Conservation (phyloP, 2,113 vertebrate genomes). For the Clarias batrachus region DNA sequence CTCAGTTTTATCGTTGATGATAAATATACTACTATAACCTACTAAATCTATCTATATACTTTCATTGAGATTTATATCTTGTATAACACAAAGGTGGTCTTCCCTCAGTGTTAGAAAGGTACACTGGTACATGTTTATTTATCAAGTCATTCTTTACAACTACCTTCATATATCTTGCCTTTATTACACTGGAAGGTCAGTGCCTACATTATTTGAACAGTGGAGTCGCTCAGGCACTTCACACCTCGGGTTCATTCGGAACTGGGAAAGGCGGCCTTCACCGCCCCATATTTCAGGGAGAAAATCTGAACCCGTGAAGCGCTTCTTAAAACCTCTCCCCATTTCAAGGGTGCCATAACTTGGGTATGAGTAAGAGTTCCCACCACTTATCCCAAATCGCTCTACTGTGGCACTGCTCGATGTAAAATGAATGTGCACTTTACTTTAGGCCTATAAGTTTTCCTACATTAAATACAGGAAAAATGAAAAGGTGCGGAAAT, state of each 20-base stretch:
- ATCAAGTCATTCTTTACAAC: background rate
- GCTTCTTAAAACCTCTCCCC: background rate
- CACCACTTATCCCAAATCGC: background rate
- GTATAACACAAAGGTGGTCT: background rate
- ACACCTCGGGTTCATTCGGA: background rate
- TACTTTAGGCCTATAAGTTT: background rate
- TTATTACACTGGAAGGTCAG: background rate
- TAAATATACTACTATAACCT: slow-evolving; percentile 6
- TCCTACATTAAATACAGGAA: background rate
- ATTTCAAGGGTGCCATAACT: background rate
- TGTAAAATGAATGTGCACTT: background rate
- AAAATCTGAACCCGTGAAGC: background rate
- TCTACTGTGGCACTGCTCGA: background rate
- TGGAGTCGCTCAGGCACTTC: background rate
- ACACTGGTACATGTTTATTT: background rate
- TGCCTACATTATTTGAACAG: background rate
- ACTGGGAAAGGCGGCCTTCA: background rate
- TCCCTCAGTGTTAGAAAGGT: background rate
- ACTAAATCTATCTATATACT: background rate
- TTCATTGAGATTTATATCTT: background rate
- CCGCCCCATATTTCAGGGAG: background rate
- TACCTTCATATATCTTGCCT: background rate
- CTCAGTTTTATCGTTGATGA: background rate
- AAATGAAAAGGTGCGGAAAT: background rate
- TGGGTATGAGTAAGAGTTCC: background rate